Evolutionary conservation across 2,888 invertebrate species (phyloP).

Genomic region (Andrena dorsata): DNA sequence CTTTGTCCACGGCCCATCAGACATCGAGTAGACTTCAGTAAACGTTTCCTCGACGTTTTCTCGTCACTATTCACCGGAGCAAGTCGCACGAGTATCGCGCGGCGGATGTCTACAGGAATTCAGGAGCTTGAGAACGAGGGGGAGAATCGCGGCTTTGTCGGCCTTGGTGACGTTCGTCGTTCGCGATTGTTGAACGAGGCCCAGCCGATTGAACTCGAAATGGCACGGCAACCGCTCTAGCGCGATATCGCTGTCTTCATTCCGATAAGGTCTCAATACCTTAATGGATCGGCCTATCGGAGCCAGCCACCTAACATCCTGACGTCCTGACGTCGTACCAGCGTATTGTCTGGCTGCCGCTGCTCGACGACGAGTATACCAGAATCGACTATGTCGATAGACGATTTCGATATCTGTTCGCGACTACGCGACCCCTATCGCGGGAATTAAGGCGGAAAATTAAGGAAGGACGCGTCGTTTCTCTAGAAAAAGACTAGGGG

Average conservation of each 20-base stretch:
- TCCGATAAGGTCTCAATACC: conserved; percentile 72
- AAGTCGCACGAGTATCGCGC: conserved; percentile 16
- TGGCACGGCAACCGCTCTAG: conserved; percentile 48
- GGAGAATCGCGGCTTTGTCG: conserved; percentile 55
- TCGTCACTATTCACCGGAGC: neutral
- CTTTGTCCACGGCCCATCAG: no score
- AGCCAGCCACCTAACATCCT: conserved; percentile 52
- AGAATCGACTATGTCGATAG: conserved; percentile 47
- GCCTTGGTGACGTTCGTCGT: conserved; percentile 53
- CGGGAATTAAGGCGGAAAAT: conserved; percentile 35
- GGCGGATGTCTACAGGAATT: conserved; percentile 9
- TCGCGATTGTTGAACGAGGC: conserved; percentile 53
- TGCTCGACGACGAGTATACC: conserved; percentile 26
- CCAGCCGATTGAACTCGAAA: conserved; percentile 60
- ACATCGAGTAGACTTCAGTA: neutral
- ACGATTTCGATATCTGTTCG: conserved; percentile 48
- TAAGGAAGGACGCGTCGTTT: conserved; percentile 13
- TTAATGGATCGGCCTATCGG: conserved; percentile 68
- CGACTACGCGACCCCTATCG: conserved; percentile 8
- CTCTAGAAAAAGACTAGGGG: neutral
- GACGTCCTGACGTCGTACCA: conserved; percentile 27
- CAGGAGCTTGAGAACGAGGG: conserved; percentile 4
- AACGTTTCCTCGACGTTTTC: conserved; percentile 19
- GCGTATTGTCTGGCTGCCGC: conserved; percentile 46
- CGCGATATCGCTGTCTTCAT: conserved; percentile 69